A percentile compares a stretch with the other conserved stretches of the same genome.
Conservation (phyloP, 2,113 vertebrate species). For the Silurus glanis region DNA sequence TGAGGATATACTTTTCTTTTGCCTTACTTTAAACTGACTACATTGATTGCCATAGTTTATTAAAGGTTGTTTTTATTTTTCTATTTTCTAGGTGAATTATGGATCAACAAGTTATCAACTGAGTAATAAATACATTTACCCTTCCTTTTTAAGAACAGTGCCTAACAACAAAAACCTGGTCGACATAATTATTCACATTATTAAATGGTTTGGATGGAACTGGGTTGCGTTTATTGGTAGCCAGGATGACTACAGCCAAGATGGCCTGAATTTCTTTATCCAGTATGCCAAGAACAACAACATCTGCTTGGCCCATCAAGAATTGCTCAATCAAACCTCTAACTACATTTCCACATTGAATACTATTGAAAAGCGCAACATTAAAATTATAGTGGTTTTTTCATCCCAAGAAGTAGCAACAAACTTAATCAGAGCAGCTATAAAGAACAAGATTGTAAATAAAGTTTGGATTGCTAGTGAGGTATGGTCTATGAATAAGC, state of each 20-base stretch:
- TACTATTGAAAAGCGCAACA: constrained; percentile 57
- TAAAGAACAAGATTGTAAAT: constrained; percentile 68
- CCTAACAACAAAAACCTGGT: constrained; percentile 73
- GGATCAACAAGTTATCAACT: constrained; percentile 68
- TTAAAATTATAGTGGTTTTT: constrained; percentile 66
- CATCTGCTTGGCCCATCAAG: constrained; percentile 74
- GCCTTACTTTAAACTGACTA: background rate
- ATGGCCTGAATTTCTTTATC: constrained; percentile 61
- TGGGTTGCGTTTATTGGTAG: constrained; percentile 80
- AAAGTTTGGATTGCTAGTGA: constrained; percentile 84
- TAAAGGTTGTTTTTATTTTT: background rate
- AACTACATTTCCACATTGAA: constrained; percentile 58
- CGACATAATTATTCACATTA: constrained; percentile 70
- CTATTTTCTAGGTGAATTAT: constrained; percentile 75
- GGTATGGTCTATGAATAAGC: constrained; percentile 70
- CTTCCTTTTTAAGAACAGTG: constrained; percentile 80
- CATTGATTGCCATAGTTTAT: background rate
- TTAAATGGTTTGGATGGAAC: constrained; percentile 75
- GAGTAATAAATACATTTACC: constrained; percentile 69
- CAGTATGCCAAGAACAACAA: constrained; percentile 42
- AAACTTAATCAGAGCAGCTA: constrained; percentile 68
- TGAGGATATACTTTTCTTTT: constrained; percentile 57
- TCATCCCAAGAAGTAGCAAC: constrained; percentile 18
- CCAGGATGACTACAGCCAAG: constrained; percentile 64
- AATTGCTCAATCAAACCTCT: background rate